These are phyloP conservation scores for Poeciliopsis prolifica DNA, from an alignment of 2,113 vertebrate genomes.

Conservation along the genomic window DNA sequence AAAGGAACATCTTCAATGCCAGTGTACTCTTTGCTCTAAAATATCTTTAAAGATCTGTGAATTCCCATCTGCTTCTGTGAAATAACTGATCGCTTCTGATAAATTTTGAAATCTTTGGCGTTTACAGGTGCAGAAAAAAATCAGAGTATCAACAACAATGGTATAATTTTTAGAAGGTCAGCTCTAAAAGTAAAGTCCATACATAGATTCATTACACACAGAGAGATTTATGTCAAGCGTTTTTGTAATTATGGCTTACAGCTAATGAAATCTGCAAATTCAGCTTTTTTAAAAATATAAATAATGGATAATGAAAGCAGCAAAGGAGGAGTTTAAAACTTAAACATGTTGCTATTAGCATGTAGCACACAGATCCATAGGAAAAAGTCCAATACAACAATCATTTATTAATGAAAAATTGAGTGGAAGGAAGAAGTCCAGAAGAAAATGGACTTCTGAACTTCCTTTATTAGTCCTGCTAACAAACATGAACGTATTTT, in stretches of 20 bases:
- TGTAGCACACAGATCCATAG: not conserved
- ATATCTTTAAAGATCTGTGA: slow-evolving; percentile 11
- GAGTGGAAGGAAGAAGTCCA: not conserved
- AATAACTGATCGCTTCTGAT: slow-evolving; percentile 25
- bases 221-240: not conserved
- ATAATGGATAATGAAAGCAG: not conserved
- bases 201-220: not conserved
- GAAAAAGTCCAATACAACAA: not conserved
- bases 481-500: not conserved
- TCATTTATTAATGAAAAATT: not conserved
- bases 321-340: not conserved
- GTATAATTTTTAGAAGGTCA: not conserved
- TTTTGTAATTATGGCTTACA: not conserved
- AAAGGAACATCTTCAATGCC: slow-evolving; percentile 50
- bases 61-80: slow-evolving; percentile 6
- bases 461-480: too few relatives aligned
- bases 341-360: not conserved
- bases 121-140: not conserved
- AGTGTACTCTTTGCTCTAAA: slow-evolving; percentile 18
- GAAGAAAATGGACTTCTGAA: not conserved
- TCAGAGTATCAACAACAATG: not conserved
- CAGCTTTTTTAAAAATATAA: not conserved
- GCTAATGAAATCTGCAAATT: not conserved
- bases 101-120: slow-evolving; percentile 15
- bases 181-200: not conserved